Base-by-base conservation (phyloP, 2,113 vertebrate genomes). In the Camelus dromedarius region DNA sequence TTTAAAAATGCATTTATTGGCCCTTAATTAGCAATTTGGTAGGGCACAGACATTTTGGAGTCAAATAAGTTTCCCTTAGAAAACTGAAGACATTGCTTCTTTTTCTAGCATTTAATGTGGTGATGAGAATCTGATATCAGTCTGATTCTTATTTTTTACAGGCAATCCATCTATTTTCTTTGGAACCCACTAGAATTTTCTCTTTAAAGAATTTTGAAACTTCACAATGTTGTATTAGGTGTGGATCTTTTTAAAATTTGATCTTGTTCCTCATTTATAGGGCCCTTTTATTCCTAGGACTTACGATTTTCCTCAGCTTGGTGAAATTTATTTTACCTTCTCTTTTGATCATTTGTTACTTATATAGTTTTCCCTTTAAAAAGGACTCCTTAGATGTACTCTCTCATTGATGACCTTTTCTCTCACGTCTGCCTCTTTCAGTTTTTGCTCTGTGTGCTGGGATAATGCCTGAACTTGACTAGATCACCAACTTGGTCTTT, bases 141-240 rank as follows among this genome's bases (percentile, higher is more conserved):
- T 60, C 18, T 76, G 73, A 86, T 66, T 92, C 42, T 62, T 19
- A 81, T 69, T 89, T 30, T 48, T 92, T 72, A 48, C 0, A 93
- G 67, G 10, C 64, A 85, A 81, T 81, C 28, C 20, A 14, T 54
- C 80, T 77, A 46, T 88, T 95, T 94, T 94, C 46, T 70, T 85
- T 91, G 73, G 30, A 56, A 77, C 72, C 26, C n/a, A 22, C 6
- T 32, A 15, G 8, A 82, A 67, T 64, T 77, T 80, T 83, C 35
- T 96, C n/a, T 60, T 93, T 88, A 85, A 81, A 73, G 10, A 83
- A 35, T 81, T 82, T 93, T 62, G 56, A 80, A 80, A 56, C 24
- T 24, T 92, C 32, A 75, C 58, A 69, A 12, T 84, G n/a, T 35
- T 70, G 19, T 89, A 12, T 85, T 85, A 56, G 13, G 10, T 70